phyloP scores from a whole-genome alignment of 2,113 vertebrate genomes.

The Gila orcuttii region DNA sequence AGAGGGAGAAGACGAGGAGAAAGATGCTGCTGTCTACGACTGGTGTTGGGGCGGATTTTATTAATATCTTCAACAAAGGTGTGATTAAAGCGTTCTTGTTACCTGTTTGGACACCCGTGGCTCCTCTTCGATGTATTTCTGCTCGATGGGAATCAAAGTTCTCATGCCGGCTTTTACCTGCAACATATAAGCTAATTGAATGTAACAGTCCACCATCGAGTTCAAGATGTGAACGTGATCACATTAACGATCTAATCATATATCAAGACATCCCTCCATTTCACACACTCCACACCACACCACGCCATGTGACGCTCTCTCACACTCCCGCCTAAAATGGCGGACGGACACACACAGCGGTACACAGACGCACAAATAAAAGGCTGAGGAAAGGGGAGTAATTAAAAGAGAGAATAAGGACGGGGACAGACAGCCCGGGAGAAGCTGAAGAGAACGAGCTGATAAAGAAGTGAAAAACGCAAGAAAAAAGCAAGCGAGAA shows the following conservation, averaged over 20 bases:
- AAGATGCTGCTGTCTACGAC: constrained; percentile 24
- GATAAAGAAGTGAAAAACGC: constrained; percentile 64
- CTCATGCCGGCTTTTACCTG: constrained; percentile 96
- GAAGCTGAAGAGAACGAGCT: constrained; percentile 60
- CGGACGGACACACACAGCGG: constrained; percentile 71
- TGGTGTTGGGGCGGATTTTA: background rate
- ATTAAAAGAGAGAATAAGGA: constrained; percentile 76
- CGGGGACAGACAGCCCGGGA: constrained; percentile 35
- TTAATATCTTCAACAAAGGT: constrained; percentile 9
- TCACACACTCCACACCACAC: constrained; percentile 38
- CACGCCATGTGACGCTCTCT: constrained; percentile 40
- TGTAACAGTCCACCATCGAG: background rate
- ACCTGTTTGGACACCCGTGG: constrained; percentile 98
- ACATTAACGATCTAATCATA: constrained; percentile 7
- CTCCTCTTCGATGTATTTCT: constrained; percentile 99
- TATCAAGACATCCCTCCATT: constrained; percentile 39
- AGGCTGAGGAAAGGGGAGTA: constrained; percentile 74
- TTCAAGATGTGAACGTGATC: background rate
- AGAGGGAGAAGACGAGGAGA: constrained; percentile 4
- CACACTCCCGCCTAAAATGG: constrained; percentile 72
- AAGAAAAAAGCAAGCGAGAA: constrained; percentile 54
- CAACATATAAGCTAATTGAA: background rate
- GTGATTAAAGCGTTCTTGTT: background rate
- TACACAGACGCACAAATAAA: constrained; percentile 70
- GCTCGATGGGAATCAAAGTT: constrained; percentile 93